A percentile compares a stretch with the other conserved stretches of the same genome.
phyloP scores from a whole-genome alignment of 2,888 invertebrate genomes.

The Aethes cnicana region DNA sequence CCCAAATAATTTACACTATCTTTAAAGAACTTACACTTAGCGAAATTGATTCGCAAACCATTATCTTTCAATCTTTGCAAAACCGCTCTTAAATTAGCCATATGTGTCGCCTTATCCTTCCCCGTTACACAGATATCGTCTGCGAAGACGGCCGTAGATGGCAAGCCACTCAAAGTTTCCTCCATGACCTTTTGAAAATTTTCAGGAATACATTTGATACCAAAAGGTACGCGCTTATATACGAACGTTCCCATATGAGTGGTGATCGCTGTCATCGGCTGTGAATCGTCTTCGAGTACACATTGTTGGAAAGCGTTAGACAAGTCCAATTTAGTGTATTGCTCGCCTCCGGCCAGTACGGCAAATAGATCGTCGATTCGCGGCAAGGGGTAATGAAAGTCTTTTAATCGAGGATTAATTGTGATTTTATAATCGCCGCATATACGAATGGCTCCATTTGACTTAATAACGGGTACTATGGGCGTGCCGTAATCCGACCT shows the following conservation, averaged over 20 bases:
- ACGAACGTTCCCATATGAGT: constrained; percentile 22
- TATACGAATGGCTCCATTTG: constrained; percentile 31
- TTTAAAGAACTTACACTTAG: constrained; percentile 36
- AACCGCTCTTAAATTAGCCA: constrained; percentile 35
- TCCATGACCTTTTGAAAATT: constrained; percentile 32
- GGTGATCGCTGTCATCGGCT: constrained; percentile 21
- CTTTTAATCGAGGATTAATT: constrained; percentile 25
- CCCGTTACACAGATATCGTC: constrained; percentile 36
- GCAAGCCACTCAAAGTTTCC: constrained; percentile 35
- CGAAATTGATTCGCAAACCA: constrained; percentile 31
- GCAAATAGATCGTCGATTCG: constrained; percentile 19
- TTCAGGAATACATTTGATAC: constrained; percentile 31
- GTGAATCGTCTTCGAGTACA: not conserved
- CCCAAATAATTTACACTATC: constrained; percentile 34
- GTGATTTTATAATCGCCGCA: constrained; percentile 26
- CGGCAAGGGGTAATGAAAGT: constrained; percentile 23
- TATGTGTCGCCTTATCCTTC: constrained; percentile 16
- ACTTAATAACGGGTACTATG: constrained; percentile 37
- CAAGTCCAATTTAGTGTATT: constrained; percentile 9
- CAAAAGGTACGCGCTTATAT: constrained; percentile 14
- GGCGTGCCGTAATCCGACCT: constrained; percentile 40
- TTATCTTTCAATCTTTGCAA: constrained; percentile 30
- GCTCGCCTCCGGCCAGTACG: constrained; percentile 16
- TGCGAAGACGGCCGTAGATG: constrained; percentile 33
- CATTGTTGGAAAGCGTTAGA: constrained; percentile 18